Conservation (phyloP, 2,888 invertebrate species). For the Encarsia formosa region DNA sequence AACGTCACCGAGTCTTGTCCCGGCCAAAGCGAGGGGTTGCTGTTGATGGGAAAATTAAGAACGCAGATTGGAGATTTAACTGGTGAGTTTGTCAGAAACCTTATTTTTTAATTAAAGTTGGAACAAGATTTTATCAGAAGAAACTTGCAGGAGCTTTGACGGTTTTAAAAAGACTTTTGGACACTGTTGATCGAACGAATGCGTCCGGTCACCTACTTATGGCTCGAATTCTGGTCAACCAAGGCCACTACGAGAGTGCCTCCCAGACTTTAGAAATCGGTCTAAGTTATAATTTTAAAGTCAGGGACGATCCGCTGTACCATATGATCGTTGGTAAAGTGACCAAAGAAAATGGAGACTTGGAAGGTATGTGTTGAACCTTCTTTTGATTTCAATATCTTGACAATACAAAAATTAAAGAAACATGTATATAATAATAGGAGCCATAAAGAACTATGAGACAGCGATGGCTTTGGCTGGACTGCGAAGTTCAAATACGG, state of each 20-base stretch:
- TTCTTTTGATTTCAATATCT: no score
- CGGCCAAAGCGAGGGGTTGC: slow-evolving; percentile 66
- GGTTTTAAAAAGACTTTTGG: slow-evolving; percentile 69
- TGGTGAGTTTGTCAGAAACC: slow-evolving; percentile 5
- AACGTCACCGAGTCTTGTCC: slow-evolving; percentile 76
- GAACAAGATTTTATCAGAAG: not conserved
- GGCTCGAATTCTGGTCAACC: slow-evolving; percentile 77
- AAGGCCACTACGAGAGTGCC: slow-evolving; percentile 69
- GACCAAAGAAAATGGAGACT: slow-evolving; percentile 69
- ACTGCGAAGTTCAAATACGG: not conserved
- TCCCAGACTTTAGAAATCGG: slow-evolving; percentile 84
- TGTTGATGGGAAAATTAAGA: slow-evolving; percentile 73
- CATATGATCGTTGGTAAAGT: slow-evolving; percentile 83
- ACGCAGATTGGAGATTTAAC: slow-evolving; percentile 74
- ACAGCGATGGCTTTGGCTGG: slow-evolving; percentile 67
- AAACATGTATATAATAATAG: not conserved
- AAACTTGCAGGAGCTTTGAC: slow-evolving; percentile 58
- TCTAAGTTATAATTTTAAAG: slow-evolving; percentile 87
- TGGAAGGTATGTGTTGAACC: slow-evolving; percentile 54
- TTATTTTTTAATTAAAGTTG: not conserved
- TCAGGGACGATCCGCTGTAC: slow-evolving; percentile 86
- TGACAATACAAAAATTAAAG: not conserved
- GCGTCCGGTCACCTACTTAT: slow-evolving; percentile 81
- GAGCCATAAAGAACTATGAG: slow-evolving; percentile 68
- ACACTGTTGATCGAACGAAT: slow-evolving; percentile 71